Percentiles rank a stretch among this genome's conserved stretches.
phyloP scores from a whole-genome alignment of 1,140 invertebrate genomes.

The Hypothenemus hampei region DNA sequence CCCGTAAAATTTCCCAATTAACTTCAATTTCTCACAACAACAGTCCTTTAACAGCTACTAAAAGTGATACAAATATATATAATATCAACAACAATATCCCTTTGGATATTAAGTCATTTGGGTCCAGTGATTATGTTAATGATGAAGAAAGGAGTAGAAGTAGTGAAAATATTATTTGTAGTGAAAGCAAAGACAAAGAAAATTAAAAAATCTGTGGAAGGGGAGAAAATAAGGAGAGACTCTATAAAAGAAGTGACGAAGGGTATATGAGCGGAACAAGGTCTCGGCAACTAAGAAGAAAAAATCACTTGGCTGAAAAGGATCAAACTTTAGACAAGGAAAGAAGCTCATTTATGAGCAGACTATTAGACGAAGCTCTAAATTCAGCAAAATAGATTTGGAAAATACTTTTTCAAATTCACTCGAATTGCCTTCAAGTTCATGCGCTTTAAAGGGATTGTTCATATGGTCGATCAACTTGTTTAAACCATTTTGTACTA shows the following conservation, averaged over 20 bases:
- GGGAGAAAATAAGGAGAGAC: constrained; percentile 54
- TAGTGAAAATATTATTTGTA: constrained; percentile 16
- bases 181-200: constrained; percentile 1
- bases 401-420: no score
- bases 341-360: constrained; percentile 78
- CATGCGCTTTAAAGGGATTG: no score
- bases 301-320: constrained; percentile 42
- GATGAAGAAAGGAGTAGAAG: constrained; percentile 10
- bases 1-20: constrained; percentile 38
- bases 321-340: constrained; percentile 59
- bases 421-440: no score
- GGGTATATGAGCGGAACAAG: constrained; percentile 45
- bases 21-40: constrained; percentile 41
- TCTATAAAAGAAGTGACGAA: constrained; percentile 67
- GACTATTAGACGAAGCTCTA: constrained; percentile 77
- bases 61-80: constrained; percentile 45
- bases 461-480: no score
- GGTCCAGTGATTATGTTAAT: constrained; percentile 33
- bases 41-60: constrained; percentile 37
- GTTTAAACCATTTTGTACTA: no score
- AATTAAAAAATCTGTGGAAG: constrained; percentile 28
- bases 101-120: constrained; percentile 27
- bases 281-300: constrained; percentile 47
- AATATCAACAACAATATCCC: constrained; percentile 30
- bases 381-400: no score